phyloP scores from a whole-genome alignment of 1,140 invertebrate genomes.

The Thrips palmi region DNA sequence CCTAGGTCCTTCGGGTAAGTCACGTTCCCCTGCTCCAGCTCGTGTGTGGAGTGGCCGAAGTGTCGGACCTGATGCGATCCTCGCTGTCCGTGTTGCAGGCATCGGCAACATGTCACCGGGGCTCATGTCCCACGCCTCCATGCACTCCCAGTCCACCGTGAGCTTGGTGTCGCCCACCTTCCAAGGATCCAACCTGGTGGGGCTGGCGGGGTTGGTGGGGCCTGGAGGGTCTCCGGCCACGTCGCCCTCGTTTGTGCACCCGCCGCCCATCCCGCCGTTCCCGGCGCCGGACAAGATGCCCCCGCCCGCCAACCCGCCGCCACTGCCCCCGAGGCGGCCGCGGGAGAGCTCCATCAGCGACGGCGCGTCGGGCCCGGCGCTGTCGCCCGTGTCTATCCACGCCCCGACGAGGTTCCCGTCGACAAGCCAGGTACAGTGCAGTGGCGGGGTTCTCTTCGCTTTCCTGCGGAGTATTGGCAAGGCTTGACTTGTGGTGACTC shows the following conservation, averaged over 20 bases:
- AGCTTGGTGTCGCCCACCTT: too few relatives aligned
- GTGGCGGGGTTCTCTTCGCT: constrained; percentile 4
- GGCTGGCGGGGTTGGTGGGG: constrained; percentile 16
- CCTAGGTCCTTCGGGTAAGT: constrained; percentile 20
- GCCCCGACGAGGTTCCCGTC: constrained; percentile 27
- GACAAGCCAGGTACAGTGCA: constrained; percentile 23
- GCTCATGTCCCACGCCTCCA: constrained; percentile 3
- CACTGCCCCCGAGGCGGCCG: constrained; percentile 27
- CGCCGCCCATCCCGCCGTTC: constrained; percentile 24
- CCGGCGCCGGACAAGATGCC: constrained; percentile 21
- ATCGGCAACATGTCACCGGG: constrained; percentile 15
- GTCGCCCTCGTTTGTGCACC: constrained; percentile 28
- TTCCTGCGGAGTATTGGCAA: constrained; percentile 2
- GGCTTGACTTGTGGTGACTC: constrained; percentile 3
- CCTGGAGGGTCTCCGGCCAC: constrained; percentile 20
- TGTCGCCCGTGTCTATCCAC: constrained; percentile 24
- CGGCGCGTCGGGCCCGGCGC: constrained; percentile 22
- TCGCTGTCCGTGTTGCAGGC: constrained; percentile 6
- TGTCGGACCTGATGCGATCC: not conserved
- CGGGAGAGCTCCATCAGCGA: constrained; percentile 39
- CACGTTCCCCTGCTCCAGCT: constrained; percentile 2
- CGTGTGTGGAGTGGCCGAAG: not conserved
- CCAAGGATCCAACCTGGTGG: constrained; percentile 6
- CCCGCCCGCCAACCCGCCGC: constrained; percentile 27
- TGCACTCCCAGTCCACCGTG: constrained; percentile 9